phyloP scores from a whole-genome alignment of 2,797 vertebrate genomes.

The Cheirogaleus major region DNA sequence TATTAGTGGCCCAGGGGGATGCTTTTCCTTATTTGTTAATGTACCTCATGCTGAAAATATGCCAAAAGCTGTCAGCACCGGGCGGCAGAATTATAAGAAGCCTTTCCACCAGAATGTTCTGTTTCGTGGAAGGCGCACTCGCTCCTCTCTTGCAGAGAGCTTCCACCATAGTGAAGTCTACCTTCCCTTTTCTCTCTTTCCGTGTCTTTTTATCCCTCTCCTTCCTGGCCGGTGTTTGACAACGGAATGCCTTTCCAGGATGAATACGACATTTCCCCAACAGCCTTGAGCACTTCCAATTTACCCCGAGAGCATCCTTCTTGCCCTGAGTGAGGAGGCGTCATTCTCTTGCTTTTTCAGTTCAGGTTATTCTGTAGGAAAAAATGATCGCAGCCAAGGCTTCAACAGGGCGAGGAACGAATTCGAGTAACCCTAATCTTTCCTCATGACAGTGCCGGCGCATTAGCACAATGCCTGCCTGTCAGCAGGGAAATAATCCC shows the following conservation, averaged over 20 bases:
- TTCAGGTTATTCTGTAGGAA: slow-evolving; percentile 47
- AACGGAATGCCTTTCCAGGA: background rate
- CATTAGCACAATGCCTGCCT: background rate
- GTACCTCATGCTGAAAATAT: slow-evolving; percentile 70
- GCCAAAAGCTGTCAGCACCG: slow-evolving; percentile 64
- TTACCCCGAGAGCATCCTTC: slow-evolving; percentile 50
- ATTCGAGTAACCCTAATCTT: background rate
- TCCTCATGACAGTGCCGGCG: background rate
- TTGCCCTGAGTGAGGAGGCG: slow-evolving; percentile 59
- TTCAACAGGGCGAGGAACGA: background rate
- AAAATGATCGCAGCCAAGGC: slow-evolving; percentile 38
- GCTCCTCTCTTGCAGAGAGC: background rate
- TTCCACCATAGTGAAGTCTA: background rate
- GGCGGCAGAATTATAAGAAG: background rate
- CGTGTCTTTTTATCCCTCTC: background rate
- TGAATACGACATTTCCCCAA: background rate
- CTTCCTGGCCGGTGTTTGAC: background rate
- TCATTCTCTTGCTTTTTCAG: slow-evolving; percentile 52
- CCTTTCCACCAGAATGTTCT: background rate
- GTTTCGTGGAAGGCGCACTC: background rate
- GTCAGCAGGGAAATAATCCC: slow-evolving; percentile 47
- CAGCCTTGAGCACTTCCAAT: background rate
- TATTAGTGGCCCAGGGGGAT: slow-evolving; percentile 76
- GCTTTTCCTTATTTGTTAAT: slow-evolving; percentile 78
- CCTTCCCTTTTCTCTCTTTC: background rate